A percentile compares a stretch with the other conserved stretches of the same genome.
These are phyloP conservation scores for Aurelia coerulea DNA, from an alignment of 30 jellyfish, hydroid and myxozoan genomes.

Conservation along the genomic window DNA sequence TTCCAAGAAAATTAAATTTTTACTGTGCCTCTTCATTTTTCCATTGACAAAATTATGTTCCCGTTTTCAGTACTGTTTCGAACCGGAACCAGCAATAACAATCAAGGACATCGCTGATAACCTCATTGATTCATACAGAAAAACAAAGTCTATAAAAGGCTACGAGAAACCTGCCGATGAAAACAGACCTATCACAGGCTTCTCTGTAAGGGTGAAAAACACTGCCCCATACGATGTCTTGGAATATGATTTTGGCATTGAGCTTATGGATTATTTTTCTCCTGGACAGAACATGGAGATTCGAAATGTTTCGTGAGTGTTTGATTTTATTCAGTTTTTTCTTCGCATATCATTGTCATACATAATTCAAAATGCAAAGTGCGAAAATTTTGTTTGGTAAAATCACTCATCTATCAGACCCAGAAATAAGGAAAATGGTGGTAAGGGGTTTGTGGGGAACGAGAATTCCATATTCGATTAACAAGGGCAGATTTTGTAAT, in stretches of 20 bases:
- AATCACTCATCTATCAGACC: no score
- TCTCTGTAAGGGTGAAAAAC: constrained; percentile 74
- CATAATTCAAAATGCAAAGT: no score
- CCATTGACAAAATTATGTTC: no score
- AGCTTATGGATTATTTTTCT: constrained; percentile 44
- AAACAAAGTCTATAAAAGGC: constrained; percentile 48
- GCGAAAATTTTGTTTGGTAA: no score
- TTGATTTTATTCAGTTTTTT: not conserved
- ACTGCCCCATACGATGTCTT: constrained; percentile 54
- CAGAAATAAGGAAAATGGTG: no score
- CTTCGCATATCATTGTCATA: no score
- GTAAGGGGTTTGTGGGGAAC: no score
- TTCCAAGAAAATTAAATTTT: no score
- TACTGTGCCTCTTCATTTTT: no score
- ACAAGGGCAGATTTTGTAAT: no score
- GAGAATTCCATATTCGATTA: no score
- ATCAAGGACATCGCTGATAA: constrained; percentile 84
- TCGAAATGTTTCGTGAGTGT: constrained; percentile 83
- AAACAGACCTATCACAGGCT: constrained; percentile 80
- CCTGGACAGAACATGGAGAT: constrained; percentile 78
- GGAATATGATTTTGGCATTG: constrained; percentile 93
- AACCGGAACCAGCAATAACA: constrained; percentile 89
- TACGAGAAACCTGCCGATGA: constrained; percentile 76
- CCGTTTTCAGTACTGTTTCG: constrained; percentile 87
- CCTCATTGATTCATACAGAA: constrained; percentile 74